Conservation (phyloP, 2,888 invertebrate genomes). For the Acanthopleura granulata region DNA sequence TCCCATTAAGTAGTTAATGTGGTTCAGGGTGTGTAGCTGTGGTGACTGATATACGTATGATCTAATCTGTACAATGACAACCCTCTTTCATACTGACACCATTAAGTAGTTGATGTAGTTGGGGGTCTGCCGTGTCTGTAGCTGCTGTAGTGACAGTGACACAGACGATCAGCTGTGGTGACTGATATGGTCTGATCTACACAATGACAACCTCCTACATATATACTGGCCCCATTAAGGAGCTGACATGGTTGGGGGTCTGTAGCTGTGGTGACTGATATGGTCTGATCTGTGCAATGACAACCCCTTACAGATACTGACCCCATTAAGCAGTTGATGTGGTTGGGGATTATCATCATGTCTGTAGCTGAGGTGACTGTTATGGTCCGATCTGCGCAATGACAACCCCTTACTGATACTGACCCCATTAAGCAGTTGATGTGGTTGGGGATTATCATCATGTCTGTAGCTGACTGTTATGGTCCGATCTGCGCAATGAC, state of each 20-base stretch:
- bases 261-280: neutral
- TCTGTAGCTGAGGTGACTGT: no score
- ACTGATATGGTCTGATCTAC: no score
- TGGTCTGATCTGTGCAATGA: conserved; percentile 59
- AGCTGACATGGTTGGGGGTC: neutral
- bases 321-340: neutral
- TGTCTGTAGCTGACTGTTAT: conserved; percentile 26
- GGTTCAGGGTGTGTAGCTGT: no score
- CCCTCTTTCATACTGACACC: neutral
- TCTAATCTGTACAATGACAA: neutral
- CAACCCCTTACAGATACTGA: neutral
- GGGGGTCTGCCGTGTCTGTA: neutral
- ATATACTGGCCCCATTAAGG: no score
- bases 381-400: neutral
- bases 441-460: conserved; percentile 46
- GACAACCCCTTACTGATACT: neutral
- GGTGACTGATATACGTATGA: no score
- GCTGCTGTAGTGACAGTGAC: no score
- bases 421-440: neutral
- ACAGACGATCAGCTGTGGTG: no score
- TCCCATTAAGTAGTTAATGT: neutral
- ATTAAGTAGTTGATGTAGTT: neutral
- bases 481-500: no score
- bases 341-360: no score
- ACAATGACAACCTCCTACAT: no score